These are phyloP conservation scores for Actinopyga echinites DNA, from an alignment of 53 echinoderm and acorn worm genomes.

Conservation along the genomic window DNA sequence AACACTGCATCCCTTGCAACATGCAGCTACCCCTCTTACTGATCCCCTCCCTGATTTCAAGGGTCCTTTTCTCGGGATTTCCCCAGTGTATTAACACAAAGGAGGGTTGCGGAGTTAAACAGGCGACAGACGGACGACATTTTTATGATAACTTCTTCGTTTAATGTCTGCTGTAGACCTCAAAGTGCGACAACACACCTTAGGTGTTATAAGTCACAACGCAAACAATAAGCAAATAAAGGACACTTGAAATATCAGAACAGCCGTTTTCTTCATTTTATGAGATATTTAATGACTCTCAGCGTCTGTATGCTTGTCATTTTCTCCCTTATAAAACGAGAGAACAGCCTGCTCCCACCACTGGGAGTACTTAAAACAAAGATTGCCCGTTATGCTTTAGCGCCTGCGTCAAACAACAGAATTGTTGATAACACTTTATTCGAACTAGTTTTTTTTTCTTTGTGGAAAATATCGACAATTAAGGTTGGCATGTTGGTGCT, in stretches of 20 bases:
- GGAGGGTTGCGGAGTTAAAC: background rate
- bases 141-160: background rate
- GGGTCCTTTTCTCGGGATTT: no score
- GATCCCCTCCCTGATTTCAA: no score
- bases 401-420: background rate
- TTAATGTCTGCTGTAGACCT: slow-evolving; percentile 26
- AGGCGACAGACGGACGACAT: slow-evolving; percentile 23
- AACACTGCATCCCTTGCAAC: no score
- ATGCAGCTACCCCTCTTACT: no score
- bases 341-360: background rate
- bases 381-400: slow-evolving; percentile 12
- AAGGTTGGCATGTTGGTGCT: no score
- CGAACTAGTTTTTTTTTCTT: no score
- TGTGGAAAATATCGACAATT: no score
- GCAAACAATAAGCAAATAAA: background rate
- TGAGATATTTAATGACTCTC: slow-evolving; percentile 45
- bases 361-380: slow-evolving; percentile 29
- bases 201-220: slow-evolving; percentile 24
- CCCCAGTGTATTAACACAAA: background rate
- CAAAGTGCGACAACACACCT: slow-evolving; percentile 21
- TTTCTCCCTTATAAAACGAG: background rate
- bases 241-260: slow-evolving; percentile 40
- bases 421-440: no score
- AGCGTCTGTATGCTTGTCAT: slow-evolving; percentile 5
- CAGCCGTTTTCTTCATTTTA: slow-evolving; percentile 42